Evolutionary conservation across 2,797 vertebrate genomes (phyloP), one percentile per base, ranked within the genome.

Genomic region (Ctenosaura bakeri): DNA sequence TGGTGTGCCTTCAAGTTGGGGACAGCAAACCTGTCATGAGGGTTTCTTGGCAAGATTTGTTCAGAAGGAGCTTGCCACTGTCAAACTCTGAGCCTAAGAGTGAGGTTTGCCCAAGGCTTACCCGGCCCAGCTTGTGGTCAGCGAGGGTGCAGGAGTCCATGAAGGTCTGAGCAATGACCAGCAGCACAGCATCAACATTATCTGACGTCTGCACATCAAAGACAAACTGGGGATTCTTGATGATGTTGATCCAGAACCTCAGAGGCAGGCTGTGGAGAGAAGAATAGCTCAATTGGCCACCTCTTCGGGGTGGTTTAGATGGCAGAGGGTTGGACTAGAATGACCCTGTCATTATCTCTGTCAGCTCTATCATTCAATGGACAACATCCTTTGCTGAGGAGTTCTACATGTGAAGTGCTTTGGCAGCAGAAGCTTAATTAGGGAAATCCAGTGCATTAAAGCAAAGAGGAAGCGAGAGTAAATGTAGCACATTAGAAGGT

Each of bases 131-230:
- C 96, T 99, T 99, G 96, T 99, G 99, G 95, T 99, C 99, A 0
- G 99, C 99, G 32, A 99, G 98, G 42, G 99, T 99, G 94, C 99
- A 99, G 89, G 99, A 99, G 87, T 99, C 99, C 99, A 99, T 99
- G 98, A 99, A 99, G 89, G 99, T 99, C 97, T 99, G 99, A 0
- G 99, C 97, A 1, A 99, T 99, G 95, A 99, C 99, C 0, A 99
- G 98, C 50, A 99, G 98, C 90, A 99, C 99, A 0, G 99, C 99
- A 0, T 99, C 99, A 95, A 99, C 98, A 0, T 99, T 98, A 93
- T 99, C 99, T 0, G 99, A 99, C 0, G 98, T 98, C 97, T 99
- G 99, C 83, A 99, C 98, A 16, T 99, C 99, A 85, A 99, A 99
- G 91, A 99, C 98, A 59, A 99, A 99, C 97, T 99, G 99, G 0